phyloP scores from a whole-genome alignment of 2,888 invertebrate genomes.

The Parnassius glacialis region DNA sequence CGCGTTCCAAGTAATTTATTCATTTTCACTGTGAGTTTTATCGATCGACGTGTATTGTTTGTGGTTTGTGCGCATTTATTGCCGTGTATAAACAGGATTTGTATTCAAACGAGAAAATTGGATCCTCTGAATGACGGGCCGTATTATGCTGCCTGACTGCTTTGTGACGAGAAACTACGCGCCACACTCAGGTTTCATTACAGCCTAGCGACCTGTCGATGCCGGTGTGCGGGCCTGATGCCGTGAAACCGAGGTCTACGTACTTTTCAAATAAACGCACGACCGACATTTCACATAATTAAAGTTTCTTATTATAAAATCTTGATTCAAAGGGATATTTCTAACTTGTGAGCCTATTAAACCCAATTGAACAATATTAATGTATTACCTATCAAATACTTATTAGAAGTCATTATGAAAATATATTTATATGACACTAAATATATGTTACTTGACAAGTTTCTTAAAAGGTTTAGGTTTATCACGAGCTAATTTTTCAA shows the following conservation, averaged over 20 bases:
- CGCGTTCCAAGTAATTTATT: slow-evolving; percentile 57
- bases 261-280: too few species aligned
- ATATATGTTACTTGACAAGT: too few species aligned
- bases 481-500: too few species aligned
- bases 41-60: slow-evolving; percentile 57
- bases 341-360: too few species aligned
- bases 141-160: slow-evolving; percentile 24
- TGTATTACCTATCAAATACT: too few species aligned
- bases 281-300: too few species aligned
- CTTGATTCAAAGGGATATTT: too few species aligned
- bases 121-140: slow-evolving; percentile 28
- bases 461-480: too few species aligned
- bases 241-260: background rate
- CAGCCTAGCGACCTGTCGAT: slow-evolving; percentile 9
- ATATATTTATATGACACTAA: too few species aligned
- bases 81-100: slow-evolving; percentile 49
- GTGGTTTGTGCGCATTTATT: slow-evolving; percentile 46
- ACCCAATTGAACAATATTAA: too few species aligned
- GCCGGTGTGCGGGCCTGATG: background rate
- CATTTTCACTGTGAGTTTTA: slow-evolving; percentile 58
- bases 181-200: slow-evolving; percentile 22
- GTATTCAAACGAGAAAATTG: slow-evolving; percentile 37
- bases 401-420: too few species aligned
- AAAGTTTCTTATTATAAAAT: too few species aligned
- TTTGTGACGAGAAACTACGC: slow-evolving; percentile 23